A percentile compares a stretch with the other conserved stretches of the same genome.
Conservation (phyloP, 2,888 invertebrate species). For the Andrena fulva region DNA sequence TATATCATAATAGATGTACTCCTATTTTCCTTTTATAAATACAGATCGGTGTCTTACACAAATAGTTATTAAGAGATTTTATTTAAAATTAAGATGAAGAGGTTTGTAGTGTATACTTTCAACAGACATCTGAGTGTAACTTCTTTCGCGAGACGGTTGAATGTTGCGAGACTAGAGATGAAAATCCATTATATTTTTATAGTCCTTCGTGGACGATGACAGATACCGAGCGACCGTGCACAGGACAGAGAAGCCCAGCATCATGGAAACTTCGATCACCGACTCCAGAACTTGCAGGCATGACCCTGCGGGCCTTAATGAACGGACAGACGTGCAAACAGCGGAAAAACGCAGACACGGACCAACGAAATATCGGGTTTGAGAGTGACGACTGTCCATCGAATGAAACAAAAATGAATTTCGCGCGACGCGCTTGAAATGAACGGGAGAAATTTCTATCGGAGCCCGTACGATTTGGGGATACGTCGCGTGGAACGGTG, state of each 20-base stretch:
- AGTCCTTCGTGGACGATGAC: not conserved
- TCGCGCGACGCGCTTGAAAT: not conserved
- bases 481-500: not conserved
- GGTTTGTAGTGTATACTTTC: no score
- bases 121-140: no score
- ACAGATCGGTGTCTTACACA: no score
- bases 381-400: not conserved
- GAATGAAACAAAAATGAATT: not conserved
- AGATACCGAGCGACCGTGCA: constrained; percentile 10
- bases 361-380: not conserved
- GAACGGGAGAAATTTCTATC: not conserved
- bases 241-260: not conserved
- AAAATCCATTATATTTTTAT: not conserved
- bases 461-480: not conserved
- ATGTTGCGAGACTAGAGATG: not conserved
- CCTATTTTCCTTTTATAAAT: no score
- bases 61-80: no score
- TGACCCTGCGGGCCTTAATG: constrained; percentile 32
- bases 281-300: constrained; percentile 25
- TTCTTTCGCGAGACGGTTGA: no score
- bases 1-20: no score
- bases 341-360: constrained; percentile 4
- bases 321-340: constrained; percentile 28
- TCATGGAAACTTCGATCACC: constrained; percentile 6
- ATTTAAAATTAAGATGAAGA: no score